Evolutionary conservation across 2,113 vertebrate species (phyloP).

Genomic region (Propithecus coquereli): DNA sequence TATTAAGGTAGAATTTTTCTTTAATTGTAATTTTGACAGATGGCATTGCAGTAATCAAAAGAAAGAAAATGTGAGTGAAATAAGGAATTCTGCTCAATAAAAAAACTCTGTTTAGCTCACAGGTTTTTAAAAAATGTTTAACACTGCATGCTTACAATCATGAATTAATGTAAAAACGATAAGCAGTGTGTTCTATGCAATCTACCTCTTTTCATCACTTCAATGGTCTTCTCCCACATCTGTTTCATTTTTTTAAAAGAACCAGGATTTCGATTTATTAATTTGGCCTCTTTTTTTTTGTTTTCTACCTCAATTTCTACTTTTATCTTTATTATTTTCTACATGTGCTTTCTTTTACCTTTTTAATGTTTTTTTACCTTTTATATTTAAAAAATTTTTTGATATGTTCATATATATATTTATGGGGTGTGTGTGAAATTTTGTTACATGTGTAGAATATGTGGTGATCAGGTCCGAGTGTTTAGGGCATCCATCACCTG

Average conservation of each 20-base stretch:
- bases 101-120: not conserved
- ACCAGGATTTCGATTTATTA: constrained; percentile 3
- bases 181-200: not conserved
- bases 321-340: constrained; percentile 25
- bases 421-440: no score
- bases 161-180: constrained; percentile 1
- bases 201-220: not conserved
- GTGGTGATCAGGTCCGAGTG: no score
- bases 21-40: constrained; percentile 39
- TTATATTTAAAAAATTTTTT: no score
- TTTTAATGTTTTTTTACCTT: not conserved
- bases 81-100: not conserved
- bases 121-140: not conserved
- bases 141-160: not conserved
- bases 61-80: constrained; percentile 40
- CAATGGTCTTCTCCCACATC: not conserved
- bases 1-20: constrained; percentile 35
- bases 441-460: no score
- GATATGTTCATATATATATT: no score
- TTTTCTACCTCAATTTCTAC: constrained; percentile 28
- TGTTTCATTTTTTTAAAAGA: not conserved
- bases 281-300: not conserved
- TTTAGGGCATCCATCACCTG: no score
- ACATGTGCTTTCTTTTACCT: not conserved
- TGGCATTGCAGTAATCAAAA: constrained; percentile 31